Evolutionary conservation across 2,797 vertebrate species (phyloP).

Genomic region (Chromis chromis): DNA sequence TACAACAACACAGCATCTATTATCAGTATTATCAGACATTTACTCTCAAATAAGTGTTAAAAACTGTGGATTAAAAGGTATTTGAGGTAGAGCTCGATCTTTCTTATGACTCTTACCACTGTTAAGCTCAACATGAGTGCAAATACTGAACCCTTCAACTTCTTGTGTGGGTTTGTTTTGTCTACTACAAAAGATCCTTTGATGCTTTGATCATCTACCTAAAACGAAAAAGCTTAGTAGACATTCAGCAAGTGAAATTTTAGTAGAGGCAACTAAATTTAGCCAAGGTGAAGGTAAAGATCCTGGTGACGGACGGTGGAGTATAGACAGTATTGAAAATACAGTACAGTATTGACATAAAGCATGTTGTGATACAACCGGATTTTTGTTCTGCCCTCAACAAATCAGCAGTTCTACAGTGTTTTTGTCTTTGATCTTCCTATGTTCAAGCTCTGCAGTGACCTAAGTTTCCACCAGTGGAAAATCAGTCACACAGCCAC

Average conservation of each 20-base stretch:
- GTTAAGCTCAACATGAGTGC: background rate
- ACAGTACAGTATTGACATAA: too few relatives aligned
- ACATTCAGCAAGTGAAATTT: background rate
- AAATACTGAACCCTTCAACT: background rate
- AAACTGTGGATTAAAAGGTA: too few relatives aligned
- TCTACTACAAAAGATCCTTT: background rate
- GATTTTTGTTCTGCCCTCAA: too few relatives aligned
- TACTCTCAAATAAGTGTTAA: too few relatives aligned
- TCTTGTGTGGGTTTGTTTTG: background rate
- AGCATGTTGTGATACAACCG: too few relatives aligned
- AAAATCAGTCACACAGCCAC: background rate
- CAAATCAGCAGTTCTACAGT: too few relatives aligned
- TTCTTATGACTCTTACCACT: too few relatives aligned
- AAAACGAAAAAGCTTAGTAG: background rate
- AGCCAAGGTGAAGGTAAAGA: background rate
- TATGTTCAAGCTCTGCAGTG: background rate
- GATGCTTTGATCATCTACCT: background rate
- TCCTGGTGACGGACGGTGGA: background rate
- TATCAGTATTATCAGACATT: too few relatives aligned
- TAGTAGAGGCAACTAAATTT: background rate
- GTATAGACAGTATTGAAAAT: background rate
- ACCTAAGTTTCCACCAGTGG: background rate
- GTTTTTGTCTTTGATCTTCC: background rate
- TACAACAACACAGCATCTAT: too few relatives aligned
- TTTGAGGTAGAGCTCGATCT: too few relatives aligned